Base-by-base conservation (phyloP, 2,797 vertebrate species). In the Sandelia bainsii region DNA sequence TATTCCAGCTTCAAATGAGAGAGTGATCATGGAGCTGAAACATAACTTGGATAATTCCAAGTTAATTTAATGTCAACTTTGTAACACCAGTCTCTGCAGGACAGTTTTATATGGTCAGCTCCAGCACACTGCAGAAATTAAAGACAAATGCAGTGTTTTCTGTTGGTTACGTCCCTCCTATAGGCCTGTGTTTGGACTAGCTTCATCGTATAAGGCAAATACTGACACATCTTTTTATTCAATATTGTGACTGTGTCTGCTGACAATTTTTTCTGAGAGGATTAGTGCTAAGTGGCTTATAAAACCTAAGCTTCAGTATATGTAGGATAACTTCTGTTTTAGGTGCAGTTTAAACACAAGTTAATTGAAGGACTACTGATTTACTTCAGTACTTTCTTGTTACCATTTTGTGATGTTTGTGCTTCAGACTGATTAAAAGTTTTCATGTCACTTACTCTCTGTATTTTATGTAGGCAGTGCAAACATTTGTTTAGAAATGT, bases 251-350 rank as follows among this genome's bases (percentile, higher is more conserved):
- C 19, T 62, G 12, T 29, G 14, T 44, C 12, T 45, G 11, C 42
- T 20, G 29, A 29, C 22, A 20, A 49, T 19, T n/a, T 48, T 60
- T 51, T 72, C 13, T 65, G 22, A 71, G 13, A 71, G 61, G 32
- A 65, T 77, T 78, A 60, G 34, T 53, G 3, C 63, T 23, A 0
- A 71, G 32, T 66, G n/a, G 57, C 45, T 68, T 73, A 32, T 32
- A 23, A 50, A 70, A 60, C 8, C 5, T 71, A 19, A 29, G 22
- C 59, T 51, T 45, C 3, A 16, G 19, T 44, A 20, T 50, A 11
- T 25, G 42, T 49, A 50, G 23, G 65, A 51, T 49, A 44, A 48
- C 8, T 5, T 52, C 6, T 44, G 29, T 29, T 76, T 70, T 4
- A 40, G 54, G 16, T 63, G 29, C 6, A 22, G 13, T 52, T 19